These are phyloP conservation scores for Hymenopus coronatus DNA, from an alignment of 2,888 invertebrate species.

Conservation along the genomic window DNA sequence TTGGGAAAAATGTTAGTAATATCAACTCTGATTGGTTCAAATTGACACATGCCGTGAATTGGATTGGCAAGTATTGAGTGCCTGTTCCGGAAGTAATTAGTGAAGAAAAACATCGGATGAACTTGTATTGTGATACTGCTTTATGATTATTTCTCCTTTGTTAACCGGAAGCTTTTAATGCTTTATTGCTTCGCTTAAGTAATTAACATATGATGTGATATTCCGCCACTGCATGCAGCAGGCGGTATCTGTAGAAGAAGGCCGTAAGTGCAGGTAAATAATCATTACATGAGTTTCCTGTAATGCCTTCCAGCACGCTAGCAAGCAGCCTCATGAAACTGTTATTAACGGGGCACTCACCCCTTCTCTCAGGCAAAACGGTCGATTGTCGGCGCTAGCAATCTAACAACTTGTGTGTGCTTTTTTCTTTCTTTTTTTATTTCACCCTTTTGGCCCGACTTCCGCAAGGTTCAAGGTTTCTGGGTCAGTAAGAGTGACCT, in stretches of 20 bases:
- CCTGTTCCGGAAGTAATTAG: no score
- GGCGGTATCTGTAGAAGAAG: background rate
- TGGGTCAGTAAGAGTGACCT: background rate
- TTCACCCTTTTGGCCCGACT: background rate
- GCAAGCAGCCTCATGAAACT: conserved; percentile 5
- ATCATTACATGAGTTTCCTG: background rate
- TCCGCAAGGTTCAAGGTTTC: background rate
- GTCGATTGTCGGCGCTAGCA: background rate
- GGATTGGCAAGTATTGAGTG: no score
- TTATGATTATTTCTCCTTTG: no score
- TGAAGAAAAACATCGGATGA: no score
- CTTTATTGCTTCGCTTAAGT: no score
- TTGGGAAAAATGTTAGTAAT: no score
- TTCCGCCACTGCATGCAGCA: background rate
- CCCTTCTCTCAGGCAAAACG: background rate
- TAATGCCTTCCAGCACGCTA: conserved; percentile 4
- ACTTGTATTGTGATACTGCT: no score
- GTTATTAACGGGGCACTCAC: background rate
- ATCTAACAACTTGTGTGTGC: background rate
- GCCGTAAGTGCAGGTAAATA: conserved; percentile 1
- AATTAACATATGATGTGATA: background rate
- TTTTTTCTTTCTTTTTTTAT: background rate
- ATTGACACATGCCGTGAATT: no score
- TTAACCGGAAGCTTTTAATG: no score
- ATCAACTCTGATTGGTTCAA: no score